These are phyloP conservation scores for Oenanthe oenanthe DNA, from an alignment of 2,113 vertebrate genomes.

Conservation along the genomic window DNA sequence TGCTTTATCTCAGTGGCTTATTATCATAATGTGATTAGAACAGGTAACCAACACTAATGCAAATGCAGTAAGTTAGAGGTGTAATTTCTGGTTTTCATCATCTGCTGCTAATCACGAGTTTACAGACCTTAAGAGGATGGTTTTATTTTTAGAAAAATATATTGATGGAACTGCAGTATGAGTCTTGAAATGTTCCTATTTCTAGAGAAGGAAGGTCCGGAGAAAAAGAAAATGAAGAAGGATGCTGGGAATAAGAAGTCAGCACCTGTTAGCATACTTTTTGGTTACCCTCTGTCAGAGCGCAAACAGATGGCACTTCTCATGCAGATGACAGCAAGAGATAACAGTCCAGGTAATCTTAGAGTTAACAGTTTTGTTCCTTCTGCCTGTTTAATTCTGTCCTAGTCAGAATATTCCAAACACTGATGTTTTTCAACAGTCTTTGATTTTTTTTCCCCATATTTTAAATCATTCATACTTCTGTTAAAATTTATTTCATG, in stretches of 20 bases:
- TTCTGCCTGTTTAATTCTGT: not conserved
- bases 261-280: slow-evolving; percentile 91
- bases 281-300: slow-evolving; percentile 97
- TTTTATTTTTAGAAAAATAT: not conserved
- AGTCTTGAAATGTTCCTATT: slow-evolving; percentile 65
- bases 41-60: not conserved
- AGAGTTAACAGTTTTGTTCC: not conserved
- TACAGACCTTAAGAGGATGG: not conserved
- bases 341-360: slow-evolving; percentile 94
- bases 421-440: not conserved
- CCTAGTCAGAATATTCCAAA: not conserved
- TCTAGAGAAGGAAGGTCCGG: slow-evolving; percentile 96
- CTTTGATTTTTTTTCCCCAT: not conserved
- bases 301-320: slow-evolving; percentile 99
- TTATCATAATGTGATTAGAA: not conserved
- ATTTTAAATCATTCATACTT: not conserved
- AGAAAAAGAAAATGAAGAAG: slow-evolving; percentile 97
- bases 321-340: slow-evolving; percentile 99
- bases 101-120: not conserved
- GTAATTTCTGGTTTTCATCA: not conserved
- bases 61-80: not conserved
- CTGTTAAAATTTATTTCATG: not conserved
- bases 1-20: not conserved
- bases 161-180: not conserved
- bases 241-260: slow-evolving; percentile 93